Conservation (phyloP, 2,888 invertebrate genomes). For the Cinara cedri region DNA sequence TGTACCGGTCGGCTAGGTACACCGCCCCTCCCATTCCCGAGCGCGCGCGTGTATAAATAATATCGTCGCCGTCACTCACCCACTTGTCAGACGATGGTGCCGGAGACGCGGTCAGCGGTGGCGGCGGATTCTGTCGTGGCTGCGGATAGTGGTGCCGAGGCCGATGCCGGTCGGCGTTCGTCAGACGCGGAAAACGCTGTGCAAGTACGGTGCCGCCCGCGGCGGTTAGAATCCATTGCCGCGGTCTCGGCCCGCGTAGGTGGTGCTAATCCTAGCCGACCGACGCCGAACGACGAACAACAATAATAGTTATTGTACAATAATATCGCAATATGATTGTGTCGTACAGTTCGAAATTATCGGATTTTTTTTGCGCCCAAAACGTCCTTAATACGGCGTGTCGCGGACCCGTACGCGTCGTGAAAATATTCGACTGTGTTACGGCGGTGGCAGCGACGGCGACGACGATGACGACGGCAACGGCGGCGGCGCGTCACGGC, state of each 20-base stretch:
- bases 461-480: background rate
- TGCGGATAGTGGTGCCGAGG: background rate
- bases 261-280: no score
- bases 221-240: background rate
- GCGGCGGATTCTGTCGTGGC: background rate
- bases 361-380: background rate
- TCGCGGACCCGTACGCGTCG: background rate
- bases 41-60: no score
- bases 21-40: no score
- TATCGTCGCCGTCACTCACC: background rate
- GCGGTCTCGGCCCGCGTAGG: no score
- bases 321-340: no score
- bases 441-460: no score
- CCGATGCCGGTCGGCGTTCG: background rate
- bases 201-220: background rate
- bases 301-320: no score
- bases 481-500: constrained; percentile 62
- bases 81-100: background rate
- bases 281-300: background rate
- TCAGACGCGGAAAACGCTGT: background rate
- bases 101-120: background rate
- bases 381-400: background rate
- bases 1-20: no score
- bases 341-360: no score
- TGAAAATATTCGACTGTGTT: no score